Evolutionary conservation across 2,888 invertebrate genomes (phyloP).

Genomic region (Drosophila mettleri): DNA sequence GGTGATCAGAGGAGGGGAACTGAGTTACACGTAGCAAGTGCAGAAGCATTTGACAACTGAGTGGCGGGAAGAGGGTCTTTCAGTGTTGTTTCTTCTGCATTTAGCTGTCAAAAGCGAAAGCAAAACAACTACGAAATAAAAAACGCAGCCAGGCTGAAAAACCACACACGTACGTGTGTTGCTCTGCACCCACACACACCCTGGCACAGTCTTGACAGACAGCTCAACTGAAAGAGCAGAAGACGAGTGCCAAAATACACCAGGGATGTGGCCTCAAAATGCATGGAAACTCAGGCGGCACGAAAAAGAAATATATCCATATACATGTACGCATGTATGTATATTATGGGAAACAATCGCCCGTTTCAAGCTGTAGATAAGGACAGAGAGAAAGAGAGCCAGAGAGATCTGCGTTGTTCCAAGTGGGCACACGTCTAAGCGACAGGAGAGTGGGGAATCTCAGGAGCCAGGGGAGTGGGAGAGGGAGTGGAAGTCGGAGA

Average conservation of each 20-base stretch:
- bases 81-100: conserved; percentile 63
- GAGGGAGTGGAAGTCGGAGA: conserved; percentile 1
- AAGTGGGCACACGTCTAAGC: conserved; percentile 40
- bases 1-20: background rate
- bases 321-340: too few species aligned
- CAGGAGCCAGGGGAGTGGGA: background rate
- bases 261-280: conserved; percentile 70
- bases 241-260: conserved; percentile 69
- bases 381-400: conserved; percentile 24
- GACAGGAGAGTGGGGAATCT: background rate
- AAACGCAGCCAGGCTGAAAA: conserved; percentile 41
- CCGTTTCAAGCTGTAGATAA: conserved; percentile 28
- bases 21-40: conserved; percentile 50
- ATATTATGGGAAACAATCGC: conserved; percentile 75
- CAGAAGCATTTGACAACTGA: conserved; percentile 71
- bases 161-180: conserved; percentile 37
- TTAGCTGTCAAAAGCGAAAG: conserved; percentile 76
- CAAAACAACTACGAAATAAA: conserved; percentile 42
- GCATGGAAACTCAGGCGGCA: conserved; percentile 73
- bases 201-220: conserved; percentile 55
- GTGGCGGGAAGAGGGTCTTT: conserved; percentile 44
- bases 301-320: conserved; percentile 31
- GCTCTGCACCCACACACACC: conserved; percentile 47
- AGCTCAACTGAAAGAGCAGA: conserved; percentile 61
- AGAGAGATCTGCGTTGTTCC: conserved; percentile 36